Percentiles rank a stretch among this genome's conserved stretches.
These are phyloP conservation scores for Reinhardtius hippoglossoides DNA, from an alignment of 2,113 vertebrate genomes.

Conservation along the genomic window DNA sequence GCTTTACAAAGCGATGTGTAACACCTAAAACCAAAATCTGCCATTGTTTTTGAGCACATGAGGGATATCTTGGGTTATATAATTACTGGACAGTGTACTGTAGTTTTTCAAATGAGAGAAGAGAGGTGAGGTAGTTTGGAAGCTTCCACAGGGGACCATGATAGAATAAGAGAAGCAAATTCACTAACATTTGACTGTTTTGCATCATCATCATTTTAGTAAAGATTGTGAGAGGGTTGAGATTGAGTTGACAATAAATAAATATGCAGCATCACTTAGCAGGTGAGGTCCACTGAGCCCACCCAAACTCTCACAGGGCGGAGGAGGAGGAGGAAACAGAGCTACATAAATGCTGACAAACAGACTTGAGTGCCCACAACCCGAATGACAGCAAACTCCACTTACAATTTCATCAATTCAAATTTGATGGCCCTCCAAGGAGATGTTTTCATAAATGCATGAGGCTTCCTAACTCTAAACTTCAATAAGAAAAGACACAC, in stretches of 20 bases:
- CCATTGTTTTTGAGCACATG: too few species aligned
- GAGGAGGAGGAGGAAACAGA: background rate
- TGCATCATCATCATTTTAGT: constrained; percentile 4
- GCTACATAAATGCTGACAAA: constrained; percentile 22
- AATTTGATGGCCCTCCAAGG: constrained; percentile 39
- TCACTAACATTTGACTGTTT: background rate
- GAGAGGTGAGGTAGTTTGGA: too few species aligned
- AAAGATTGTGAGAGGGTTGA: background rate
- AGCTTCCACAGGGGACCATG: background rate
- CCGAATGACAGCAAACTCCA: constrained; percentile 42
- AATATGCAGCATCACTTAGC: constrained; percentile 1
- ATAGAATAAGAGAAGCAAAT: background rate
- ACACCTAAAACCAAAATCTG: too few species aligned
- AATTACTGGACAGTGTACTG: too few species aligned
- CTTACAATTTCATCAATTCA: constrained; percentile 48
- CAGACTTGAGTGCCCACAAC: background rate
- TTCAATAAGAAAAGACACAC: constrained; percentile 27
- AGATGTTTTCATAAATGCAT: constrained; percentile 54
- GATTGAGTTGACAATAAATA: background rate
- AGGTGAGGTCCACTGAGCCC: background rate
- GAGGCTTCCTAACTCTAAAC: constrained; percentile 16
- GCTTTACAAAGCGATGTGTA: too few species aligned
- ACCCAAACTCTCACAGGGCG: background rate
- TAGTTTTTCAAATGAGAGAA: too few species aligned
- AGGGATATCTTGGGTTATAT: too few species aligned